Conservation (phyloP, 1,140 invertebrate species). For the Spodoptera frugiperda region DNA sequence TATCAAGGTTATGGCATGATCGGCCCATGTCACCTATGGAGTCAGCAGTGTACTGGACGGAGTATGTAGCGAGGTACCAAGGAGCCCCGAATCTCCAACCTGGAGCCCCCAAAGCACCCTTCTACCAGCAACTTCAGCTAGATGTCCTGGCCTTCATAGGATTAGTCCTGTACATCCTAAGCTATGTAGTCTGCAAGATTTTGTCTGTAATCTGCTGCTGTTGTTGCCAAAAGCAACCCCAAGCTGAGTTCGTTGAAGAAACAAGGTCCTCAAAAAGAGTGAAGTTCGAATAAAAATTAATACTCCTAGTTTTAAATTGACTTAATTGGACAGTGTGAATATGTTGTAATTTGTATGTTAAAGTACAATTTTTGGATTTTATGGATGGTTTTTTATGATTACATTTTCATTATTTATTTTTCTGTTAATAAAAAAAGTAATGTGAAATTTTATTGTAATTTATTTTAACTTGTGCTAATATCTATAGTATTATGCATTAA, state of each 20-base stretch:
- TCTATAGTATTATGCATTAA: no score
- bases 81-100: conserved; percentile 81
- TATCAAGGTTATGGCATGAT: conserved; percentile 83
- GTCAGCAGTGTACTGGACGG: conserved; percentile 86
- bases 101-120: conserved; percentile 85
- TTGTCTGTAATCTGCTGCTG: conserved; percentile 72
- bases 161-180: conserved; percentile 70
- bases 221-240: conserved; percentile 61
- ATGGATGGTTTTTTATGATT: conserved; percentile 23
- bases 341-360: no score
- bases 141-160: conserved; percentile 87
- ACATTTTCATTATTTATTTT: conserved; percentile 24
- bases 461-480: not conserved
- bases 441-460: not conserved
- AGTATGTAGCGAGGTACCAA: conserved; percentile 84
- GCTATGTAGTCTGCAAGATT: conserved; percentile 70
- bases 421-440: conserved; percentile 27
- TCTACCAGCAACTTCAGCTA: conserved; percentile 88
- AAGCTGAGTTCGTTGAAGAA: conserved; percentile 59
- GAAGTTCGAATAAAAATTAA: conserved; percentile 77
- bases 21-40: conserved; percentile 84
- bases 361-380: not conserved
- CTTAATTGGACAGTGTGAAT: not conserved
- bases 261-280: conserved; percentile 70
- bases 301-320: conserved; percentile 44